phyloP scores from a whole-genome alignment of 2,113 vertebrate species.

The Lasiurus borealis region DNA sequence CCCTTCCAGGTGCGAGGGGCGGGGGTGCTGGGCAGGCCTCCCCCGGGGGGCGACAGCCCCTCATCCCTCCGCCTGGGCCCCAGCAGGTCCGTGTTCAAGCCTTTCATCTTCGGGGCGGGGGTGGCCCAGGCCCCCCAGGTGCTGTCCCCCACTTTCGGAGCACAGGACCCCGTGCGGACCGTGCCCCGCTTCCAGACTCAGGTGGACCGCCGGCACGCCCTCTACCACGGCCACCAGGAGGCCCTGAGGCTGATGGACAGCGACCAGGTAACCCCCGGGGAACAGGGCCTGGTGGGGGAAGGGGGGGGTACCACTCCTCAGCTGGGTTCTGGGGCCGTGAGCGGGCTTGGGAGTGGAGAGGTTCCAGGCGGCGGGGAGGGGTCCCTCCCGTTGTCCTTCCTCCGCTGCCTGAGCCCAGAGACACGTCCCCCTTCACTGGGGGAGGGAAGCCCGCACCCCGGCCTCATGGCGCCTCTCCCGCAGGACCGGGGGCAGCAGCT shows the following conservation, averaged over 20 bases:
- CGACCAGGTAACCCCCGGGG: constrained; percentile 74
- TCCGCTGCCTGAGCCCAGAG: neutral
- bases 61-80: neutral
- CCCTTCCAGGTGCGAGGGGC: constrained; percentile 91
- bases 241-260: constrained; percentile 86
- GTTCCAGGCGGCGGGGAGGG: neutral
- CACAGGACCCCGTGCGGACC: constrained; percentile 89
- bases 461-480: neutral
- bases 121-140: constrained; percentile 86
- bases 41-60: accelerated
- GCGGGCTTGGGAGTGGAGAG: neutral
- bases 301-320: too few species aligned
- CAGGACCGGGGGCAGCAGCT: constrained; percentile 87
- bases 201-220: constrained; percentile 93
- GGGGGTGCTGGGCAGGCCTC: neutral
- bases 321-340: neutral
- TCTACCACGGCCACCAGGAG: constrained; percentile 92
- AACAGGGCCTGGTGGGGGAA: too few species aligned
- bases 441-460: neutral
- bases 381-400: neutral
- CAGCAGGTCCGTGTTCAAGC: constrained; percentile 96
- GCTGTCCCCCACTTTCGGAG: constrained; percentile 90
- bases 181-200: constrained; percentile 92
- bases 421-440: neutral
- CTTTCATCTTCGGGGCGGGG: constrained; percentile 92